Base-by-base conservation (phyloP, 2,888 invertebrate species). In the Sinelater perroti region DNA sequence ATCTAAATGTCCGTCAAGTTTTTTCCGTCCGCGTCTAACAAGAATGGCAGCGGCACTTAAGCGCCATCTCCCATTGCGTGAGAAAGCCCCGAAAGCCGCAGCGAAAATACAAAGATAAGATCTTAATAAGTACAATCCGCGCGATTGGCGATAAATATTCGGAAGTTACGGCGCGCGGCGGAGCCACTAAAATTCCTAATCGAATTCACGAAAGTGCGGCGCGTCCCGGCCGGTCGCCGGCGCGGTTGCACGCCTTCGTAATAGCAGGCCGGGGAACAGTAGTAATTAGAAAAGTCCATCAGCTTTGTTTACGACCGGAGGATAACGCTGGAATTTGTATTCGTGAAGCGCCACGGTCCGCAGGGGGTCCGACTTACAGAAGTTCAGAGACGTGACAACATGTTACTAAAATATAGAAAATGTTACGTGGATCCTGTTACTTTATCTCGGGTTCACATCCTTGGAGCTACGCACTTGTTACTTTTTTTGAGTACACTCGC, bases 341-440 rank as follows among this genome's bases (percentile, higher is more conserved):
- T 71, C 72, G 62, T 63, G 64, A 51, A 70, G 70, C 70, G 72
- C 71, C 70, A 67, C 67, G 42, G 60, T 64, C 73, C 61, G 62
- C 68, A 69, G 72, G 72, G 71, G 73, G 67, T 66, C 67, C 61
- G 64, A 64, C 64, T 62, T 63, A 73, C 73, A 72, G 74, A 72
- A 75, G 74, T 74, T 70, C 70, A 67, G 61, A 69, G 70, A 75
- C 75, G 74, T 75, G 75, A 75, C 71, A 72, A 75, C 74, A 73
- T 70, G 73, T 72, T 68, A 74, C 70, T 74, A 72, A 74, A 75
- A 72, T 72, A 71, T 70, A 61, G 67, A 71, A 72, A 70, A 69
- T 70, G 66, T 67, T 60, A 61, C 63, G 44, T 38, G 45, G 50
- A 53, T 58, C 53, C 46, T 52, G 51, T 57, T 45, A 52, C 46